Percentiles rank a stretch among this genome's conserved stretches.
These are phyloP conservation scores for Leucoraja ocellata DNA, from an alignment of 2,797 vertebrate species.

Conservation along the genomic window DNA sequence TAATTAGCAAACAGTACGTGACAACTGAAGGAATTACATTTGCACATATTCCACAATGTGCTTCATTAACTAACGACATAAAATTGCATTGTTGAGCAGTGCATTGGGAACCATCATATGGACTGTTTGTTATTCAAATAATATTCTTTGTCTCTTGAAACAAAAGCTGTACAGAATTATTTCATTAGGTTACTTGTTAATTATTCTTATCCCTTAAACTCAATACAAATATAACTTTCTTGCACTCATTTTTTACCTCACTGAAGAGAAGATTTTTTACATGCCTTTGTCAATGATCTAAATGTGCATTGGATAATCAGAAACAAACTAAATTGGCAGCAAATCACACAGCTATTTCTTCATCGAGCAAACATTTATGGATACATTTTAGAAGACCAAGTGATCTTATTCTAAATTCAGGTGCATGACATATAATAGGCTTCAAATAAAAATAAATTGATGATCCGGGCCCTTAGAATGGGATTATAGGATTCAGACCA, in stretches of 20 bases:
- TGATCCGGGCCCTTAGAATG: not conserved
- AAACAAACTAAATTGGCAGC: not conserved
- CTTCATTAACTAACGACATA: not conserved
- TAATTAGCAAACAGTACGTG: not conserved
- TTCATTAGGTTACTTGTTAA: not conserved
- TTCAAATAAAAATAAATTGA: not conserved
- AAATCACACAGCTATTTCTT: not conserved
- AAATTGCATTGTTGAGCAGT: not conserved
- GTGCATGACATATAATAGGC: not conserved
- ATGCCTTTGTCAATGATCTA: not conserved
- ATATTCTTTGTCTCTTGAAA: not conserved
- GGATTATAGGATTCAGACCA: not conserved
- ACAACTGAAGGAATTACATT: no score
- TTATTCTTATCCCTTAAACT: not conserved
- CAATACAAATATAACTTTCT: not conserved
- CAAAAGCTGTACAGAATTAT: not conserved
- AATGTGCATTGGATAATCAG: not conserved
- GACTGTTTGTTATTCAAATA: not conserved
- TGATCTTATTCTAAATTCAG: not conserved
- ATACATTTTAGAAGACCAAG: not conserved
- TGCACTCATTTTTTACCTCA: not conserved
- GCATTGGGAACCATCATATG: not conserved
- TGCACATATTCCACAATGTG: not conserved
- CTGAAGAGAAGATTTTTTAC: not conserved
- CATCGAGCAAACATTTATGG: not conserved